Base-by-base conservation (phyloP, 2,113 vertebrate genomes). In the Aldabrachelys gigantea region DNA sequence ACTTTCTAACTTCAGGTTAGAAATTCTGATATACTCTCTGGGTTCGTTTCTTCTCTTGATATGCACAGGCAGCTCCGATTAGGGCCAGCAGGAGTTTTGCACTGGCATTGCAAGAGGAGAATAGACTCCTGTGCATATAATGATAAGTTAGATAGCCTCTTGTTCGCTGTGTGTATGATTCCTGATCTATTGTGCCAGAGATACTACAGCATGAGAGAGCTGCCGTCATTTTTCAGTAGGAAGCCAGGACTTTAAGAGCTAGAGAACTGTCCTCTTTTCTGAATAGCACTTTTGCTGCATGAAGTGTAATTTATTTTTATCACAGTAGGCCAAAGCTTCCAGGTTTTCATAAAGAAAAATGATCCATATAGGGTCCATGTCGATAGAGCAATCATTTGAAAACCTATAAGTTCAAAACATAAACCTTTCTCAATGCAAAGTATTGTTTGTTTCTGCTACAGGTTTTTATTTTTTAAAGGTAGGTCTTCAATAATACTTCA, bases 271-370 rank as follows among this genome's bases (percentile, higher is more conserved):
- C 96, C 90, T 95, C 92, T 96, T 97, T 97, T 95, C 93, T 96
- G 96, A 97, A 96, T 90, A 96, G 95, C 94, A 93, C 94, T 98
- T 98, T 94, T 96, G 92, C 96, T 97, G 96, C 93, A 92, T 92
- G 94, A 96, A 95, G 93, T 95, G 89, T 95, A 94, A 95, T 98
- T 97, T 97, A 96, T 95, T 97, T 97, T 97, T 97, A 97, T 96
- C 97, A 94, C 94, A 95, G 97, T 88, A 96, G 97, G 91, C 89
- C 95, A 97, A 96, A 97, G 84, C 94, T 94, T 97, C 96, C 95
- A 96, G 92, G 93, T 92, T 97, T 97, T 96, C 94, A 93, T 95
- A 92, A 94, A 97, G 96, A 97, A 97, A 95, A 96, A 97, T 93
- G 91, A 97, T 96, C 94, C 89, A n/a, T 94, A 84, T 83, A 95